These are phyloP conservation scores for Holcopasites calliopsidis DNA, from an alignment of 1,140 invertebrate genomes.

Conservation along the genomic window DNA sequence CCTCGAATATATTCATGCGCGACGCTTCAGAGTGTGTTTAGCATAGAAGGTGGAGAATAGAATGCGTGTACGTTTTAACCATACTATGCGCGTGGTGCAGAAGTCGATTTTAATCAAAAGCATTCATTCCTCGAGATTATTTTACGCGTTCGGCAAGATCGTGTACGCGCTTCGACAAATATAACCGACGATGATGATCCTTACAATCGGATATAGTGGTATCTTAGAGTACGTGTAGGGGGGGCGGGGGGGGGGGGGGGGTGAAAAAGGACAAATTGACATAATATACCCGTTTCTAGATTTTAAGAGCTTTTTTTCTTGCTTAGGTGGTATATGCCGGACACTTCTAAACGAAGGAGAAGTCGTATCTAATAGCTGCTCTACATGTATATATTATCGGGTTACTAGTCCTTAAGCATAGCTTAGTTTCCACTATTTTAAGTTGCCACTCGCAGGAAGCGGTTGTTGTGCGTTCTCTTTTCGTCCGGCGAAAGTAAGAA, in stretches of 20 bases:
- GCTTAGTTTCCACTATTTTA: slow-evolving; percentile 8
- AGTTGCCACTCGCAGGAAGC: background rate
- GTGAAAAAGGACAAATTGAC: too few species aligned
- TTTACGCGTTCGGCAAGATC: background rate
- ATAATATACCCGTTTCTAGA: too few species aligned
- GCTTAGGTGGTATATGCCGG: background rate
- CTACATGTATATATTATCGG: too few species aligned
- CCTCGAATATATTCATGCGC: background rate
- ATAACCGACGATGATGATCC: too few species aligned
- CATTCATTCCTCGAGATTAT: background rate
- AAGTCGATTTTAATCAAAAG: background rate
- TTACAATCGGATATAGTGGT: too few species aligned
- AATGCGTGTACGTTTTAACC: background rate
- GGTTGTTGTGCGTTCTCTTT: background rate
- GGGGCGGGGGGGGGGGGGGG: too few species aligned
- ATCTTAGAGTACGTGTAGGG: too few species aligned
- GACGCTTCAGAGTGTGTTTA: background rate
- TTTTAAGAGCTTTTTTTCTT: too few species aligned
- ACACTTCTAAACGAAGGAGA: background rate
- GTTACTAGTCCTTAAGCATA: slow-evolving; percentile 17
- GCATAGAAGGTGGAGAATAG: background rate
- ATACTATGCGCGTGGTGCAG: background rate
- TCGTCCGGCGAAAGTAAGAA: slow-evolving; percentile 11
- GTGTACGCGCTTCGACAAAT: too few species aligned
- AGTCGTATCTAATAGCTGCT: background rate